Evolutionary conservation across 2,888 invertebrate species (phyloP), one percentile per base, ranked within the genome.

Genomic region (Watsonalla binaria): DNA sequence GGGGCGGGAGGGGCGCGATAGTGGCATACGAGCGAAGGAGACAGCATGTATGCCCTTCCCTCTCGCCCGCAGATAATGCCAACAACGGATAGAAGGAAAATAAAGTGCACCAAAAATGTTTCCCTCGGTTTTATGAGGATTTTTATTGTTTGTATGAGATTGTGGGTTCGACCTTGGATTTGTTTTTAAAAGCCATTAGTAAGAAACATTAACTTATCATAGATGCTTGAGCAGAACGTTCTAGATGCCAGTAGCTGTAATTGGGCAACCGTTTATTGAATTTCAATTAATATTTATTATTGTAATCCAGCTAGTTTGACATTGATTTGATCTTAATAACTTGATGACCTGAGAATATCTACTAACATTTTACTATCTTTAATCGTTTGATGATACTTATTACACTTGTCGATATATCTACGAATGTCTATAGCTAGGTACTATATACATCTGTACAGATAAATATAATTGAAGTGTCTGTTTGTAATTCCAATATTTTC

Each of bases 91-190:
- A 80, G 77, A 74, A 81, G 80, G 76, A 84, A 87, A 85, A 86
- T 78, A 82, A 81, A 86, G 82, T 85, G 83, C 82, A 82, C 72
- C 75, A 77, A 78, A 82, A 82, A 81, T 79, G 82, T 8, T 42
- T 11, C 9, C 76, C 70, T 77, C 63, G 64, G 64, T 73, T 78
- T 76, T 79, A 75, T 74, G 72, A 74, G 67, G 65, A 71, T 69
- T 70, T 65, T 63, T 71, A 66, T 68, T 67, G 68, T 69, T 67
- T 65, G 61, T 70, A 63, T 72, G 66, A 72, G 76, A 68, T 76
- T 74, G 74, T 78, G 74, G 65, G 61, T 63, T 69, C 78, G 74
- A 78, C 78, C 80, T 81, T 80, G 11, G 4, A 24, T 24, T 8
- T 42, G 5, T 42, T 42, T n/a, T 42, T 42, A 42, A 42, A 42